Base-by-base conservation (phyloP, 2,888 invertebrate genomes). In the Chironomus riparius region DNA sequence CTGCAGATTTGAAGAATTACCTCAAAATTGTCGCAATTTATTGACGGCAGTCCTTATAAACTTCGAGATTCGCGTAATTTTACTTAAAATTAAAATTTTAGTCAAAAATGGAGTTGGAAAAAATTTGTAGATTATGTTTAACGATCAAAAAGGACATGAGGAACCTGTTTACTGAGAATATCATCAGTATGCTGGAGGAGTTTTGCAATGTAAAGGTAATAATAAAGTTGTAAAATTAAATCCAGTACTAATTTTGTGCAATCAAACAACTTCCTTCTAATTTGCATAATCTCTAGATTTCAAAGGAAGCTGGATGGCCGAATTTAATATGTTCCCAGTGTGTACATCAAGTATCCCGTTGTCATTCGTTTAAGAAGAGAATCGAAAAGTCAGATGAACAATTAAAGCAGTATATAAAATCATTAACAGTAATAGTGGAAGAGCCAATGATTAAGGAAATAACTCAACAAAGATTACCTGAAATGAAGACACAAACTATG, bases 151-250 rank as follows among this genome's bases (percentile, higher is more conserved):
- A 88, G 80, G 89, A 89, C 80, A 88, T 89, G 88, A 84, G 88
- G 79, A 89, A 89, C 38, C 81, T 89, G 77, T 89, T 89, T 80
- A 88, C 88, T 78, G 89, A 88, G 81, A 86, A 88, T 78, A 87
- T 89, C 62, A 88, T 89, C 18, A 88, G 88, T 78, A 89, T 89
- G 89, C 79, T 89, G 79, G 88, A 88, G 88, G 87, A 87, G 78
- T 88, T 88, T 82, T 86, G 88, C 77, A 87, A 86, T 82, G 87
- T 89, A 78, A 86, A 87, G 83, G 88, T 87, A 83, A 86, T 22
- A n/a, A 4, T 1, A 38, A 4, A 65, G 1, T 68, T 18, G 28
- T 10, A 50, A 24, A 15, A 18, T 0, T 70, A 2, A 47, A 48
- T 38, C 38, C 38, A 38, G 38, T 38, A 10, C 38, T 38, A 10